Conservation (phyloP, 2,888 invertebrate genomes). For the Aplocera efformata region DNA sequence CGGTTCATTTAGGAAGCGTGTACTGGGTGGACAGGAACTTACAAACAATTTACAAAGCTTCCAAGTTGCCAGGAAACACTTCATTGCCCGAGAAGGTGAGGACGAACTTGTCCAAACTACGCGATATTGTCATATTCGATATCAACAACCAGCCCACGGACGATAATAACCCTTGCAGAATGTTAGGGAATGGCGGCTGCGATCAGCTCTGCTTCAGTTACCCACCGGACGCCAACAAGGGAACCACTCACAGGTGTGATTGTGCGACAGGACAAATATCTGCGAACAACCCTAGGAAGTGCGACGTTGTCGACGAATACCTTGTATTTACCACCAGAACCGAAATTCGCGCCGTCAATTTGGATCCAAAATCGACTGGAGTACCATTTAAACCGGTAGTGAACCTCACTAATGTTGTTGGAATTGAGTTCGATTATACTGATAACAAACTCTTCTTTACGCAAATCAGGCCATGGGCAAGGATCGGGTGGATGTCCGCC, state of each 20-base stretch:
- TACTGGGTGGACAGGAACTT: conserved; percentile 98
- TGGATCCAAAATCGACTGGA: conserved; percentile 90
- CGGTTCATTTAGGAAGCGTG: conserved; percentile 90
- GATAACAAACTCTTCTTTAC: conserved; percentile 95
- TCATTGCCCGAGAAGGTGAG: conserved; percentile 86
- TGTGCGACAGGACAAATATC: conserved; percentile 93
- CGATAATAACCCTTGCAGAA: conserved; percentile 89
- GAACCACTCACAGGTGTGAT: conserved; percentile 87
- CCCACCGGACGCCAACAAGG: conserved; percentile 83
- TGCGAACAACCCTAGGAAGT: conserved; percentile 83
- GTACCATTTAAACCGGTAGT: conserved; percentile 92
- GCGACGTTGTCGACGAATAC: conserved; percentile 92
- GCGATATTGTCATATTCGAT: conserved; percentile 96
- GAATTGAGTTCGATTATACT: conserved; percentile 96
- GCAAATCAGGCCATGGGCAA: conserved; percentile 94
- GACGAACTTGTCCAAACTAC: conserved; percentile 90
- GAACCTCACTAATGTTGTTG: conserved; percentile 95
- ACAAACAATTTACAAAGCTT: conserved; percentile 89
- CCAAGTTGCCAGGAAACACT: conserved; percentile 87
- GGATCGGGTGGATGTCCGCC: conserved; percentile 90
- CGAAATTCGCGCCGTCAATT: conserved; percentile 93
- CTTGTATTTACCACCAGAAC: conserved; percentile 96
- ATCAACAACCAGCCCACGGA: conserved; percentile 92
- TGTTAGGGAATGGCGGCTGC: conserved; percentile 90
- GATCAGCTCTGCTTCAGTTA: conserved; percentile 97